Percentiles rank a stretch among this genome's conserved stretches.
Conservation (phyloP, 2,888 invertebrate species). For the Synergus japonicus region DNA sequence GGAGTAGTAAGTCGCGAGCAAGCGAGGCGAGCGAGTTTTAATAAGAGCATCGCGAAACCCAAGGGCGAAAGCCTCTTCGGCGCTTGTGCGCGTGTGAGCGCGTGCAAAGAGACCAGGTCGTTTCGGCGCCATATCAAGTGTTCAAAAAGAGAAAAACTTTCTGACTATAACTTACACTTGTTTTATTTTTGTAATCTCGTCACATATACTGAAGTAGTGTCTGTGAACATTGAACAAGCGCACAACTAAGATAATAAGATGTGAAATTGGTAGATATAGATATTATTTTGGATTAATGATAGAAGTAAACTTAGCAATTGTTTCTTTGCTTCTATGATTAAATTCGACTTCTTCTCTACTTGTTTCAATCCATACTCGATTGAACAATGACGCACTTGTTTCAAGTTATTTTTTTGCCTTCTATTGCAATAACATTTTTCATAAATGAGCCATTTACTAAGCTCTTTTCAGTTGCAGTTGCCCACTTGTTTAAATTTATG, state of each 20-base stretch:
- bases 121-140: conserved; percentile 7
- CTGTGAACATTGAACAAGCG: background rate
- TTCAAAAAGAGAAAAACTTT: background rate
- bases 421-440: background rate
- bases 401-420: background rate
- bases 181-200: background rate
- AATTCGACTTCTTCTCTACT: too few relatives aligned
- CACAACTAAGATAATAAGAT: background rate
- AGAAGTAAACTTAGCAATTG: too few relatives aligned
- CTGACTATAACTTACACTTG: background rate
- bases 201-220: background rate
- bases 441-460: background rate
- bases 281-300: too few relatives aligned
- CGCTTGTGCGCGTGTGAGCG: conserved; percentile 50
- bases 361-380: too few relatives aligned
- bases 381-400: too few relatives aligned
- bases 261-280: background rate
- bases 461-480: background rate
- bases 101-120: conserved; percentile 44
- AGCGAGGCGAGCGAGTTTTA: conserved; percentile 74
- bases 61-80: conserved; percentile 73
- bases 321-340: too few relatives aligned
- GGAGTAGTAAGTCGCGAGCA: conserved; percentile 58
- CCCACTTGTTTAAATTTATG: conserved; percentile 23
- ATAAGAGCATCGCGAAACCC: conserved; percentile 74